Evolutionary conservation across 1,140 invertebrate genomes (phyloP), one percentile per base, ranked within the genome.

Genomic region (Cotesia typhae): DNA sequence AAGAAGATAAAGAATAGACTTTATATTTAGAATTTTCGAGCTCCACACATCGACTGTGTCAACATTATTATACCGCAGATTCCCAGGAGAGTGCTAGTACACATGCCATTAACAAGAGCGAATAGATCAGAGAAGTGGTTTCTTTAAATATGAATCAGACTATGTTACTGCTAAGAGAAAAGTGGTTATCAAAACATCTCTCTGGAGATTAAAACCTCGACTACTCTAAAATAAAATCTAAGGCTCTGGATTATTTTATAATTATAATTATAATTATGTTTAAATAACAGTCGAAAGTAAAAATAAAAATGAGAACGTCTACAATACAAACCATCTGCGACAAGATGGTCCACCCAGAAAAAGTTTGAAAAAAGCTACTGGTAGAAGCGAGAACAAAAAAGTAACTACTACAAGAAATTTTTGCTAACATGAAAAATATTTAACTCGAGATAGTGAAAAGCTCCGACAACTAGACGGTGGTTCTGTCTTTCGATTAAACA

Each of bases 41-140:
- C 75, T 73, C 74, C 60, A 76, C 63, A 76, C 74, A 75, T 71
- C 73, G 78, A 71, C 80, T 82, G 75, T 82, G 80, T 82, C 81
- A 82, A 82, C 81, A 77, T 82, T 82, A 82, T 82, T 82, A 82
- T 79, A 82, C 78, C 76, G 67, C 76, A 78, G 77, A 82, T 82
- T 82, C 81, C 77, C 81, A 73, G 61, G 81, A 74, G 81, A 81
- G 70, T 68, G 66, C 66, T 70, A 17, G 47, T 51, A 75, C 35
- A 73, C 70, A 51, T 73, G 65, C 9, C 70, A 17, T 59, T 67
- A 78, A 73, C 64, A 55, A 73, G 57, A 53, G 67, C 55, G 76
- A 76, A 81, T 81, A 78, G 76, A 76, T 80, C 75, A 75, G 70
- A 75, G 72, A 82, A 79, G 76, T 71, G 80, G 73, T 76, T 81